phyloP scores from a whole-genome alignment of 1,140 invertebrate genomes.

The Pachypeltis micranthus region DNA sequence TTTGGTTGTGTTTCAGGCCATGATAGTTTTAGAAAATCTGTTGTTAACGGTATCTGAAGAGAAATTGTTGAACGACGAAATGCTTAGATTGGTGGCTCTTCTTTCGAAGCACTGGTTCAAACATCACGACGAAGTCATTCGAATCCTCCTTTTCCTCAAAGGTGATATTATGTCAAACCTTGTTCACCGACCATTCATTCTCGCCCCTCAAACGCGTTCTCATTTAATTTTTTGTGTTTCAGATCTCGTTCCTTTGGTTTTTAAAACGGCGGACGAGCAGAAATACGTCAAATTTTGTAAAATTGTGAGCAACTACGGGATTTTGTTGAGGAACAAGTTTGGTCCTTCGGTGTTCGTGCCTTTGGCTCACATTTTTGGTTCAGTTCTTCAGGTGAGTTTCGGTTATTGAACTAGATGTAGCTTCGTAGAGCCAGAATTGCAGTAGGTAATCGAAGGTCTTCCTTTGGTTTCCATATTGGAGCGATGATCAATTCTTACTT shows the following conservation, averaged over 20 bases:
- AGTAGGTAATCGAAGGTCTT: no score
- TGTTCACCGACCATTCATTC: no score
- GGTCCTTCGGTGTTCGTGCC: background rate
- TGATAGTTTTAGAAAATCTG: background rate
- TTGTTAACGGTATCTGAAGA: background rate
- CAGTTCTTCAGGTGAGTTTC: background rate
- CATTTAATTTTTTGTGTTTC: no score
- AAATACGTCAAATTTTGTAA: background rate
- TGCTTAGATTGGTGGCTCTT: background rate
- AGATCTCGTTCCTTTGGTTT: background rate
- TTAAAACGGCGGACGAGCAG: background rate
- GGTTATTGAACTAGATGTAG: no score
- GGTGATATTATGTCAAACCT: no score
- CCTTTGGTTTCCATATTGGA: no score
- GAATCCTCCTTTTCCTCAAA: background rate
- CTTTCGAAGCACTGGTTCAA: background rate
- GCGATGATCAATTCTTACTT: no score
- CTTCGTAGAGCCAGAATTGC: no score
- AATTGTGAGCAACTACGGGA: background rate
- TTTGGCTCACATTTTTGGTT: background rate
- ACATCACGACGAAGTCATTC: background rate
- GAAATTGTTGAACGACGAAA: background rate
- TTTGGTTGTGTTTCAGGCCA: conserved; percentile 1
- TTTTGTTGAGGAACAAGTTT: background rate
- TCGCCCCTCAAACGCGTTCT: no score